These are phyloP conservation scores for Kryptopterus vitreolus DNA, from an alignment of 2,797 vertebrate species.

Conservation along the genomic window DNA sequence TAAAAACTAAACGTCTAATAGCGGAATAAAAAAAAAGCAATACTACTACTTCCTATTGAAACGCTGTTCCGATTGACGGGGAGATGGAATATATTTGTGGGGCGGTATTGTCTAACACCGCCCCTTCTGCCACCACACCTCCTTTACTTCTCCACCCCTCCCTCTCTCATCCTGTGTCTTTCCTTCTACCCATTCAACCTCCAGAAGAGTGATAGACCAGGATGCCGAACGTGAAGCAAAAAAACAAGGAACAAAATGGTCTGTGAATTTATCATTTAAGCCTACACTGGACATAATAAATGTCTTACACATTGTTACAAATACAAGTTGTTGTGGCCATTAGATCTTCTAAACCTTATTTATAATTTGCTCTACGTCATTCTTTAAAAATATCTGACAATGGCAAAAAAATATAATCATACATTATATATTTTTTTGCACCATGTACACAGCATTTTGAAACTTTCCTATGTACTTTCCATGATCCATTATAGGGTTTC, in stretches of 20 bases:
- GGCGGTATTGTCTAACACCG: constrained; percentile 76
- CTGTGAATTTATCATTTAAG: background rate
- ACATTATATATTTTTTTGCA: too few species aligned
- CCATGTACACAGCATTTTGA: too few species aligned
- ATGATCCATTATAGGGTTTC: too few species aligned
- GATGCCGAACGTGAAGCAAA: constrained; percentile 36
- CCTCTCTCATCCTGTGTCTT: constrained; percentile 56
- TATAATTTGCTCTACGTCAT: too few species aligned
- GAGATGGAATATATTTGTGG: constrained; percentile 75
- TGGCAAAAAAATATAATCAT: too few species aligned
- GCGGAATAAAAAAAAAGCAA: constrained; percentile 63
- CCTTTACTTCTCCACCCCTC: constrained; percentile 63
- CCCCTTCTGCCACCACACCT: constrained; percentile 60
- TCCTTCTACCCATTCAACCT: constrained; percentile 48
- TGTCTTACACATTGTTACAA: too few species aligned
- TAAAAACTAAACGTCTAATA: constrained; percentile 56
- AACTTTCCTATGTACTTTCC: too few species aligned
- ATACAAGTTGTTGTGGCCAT: too few species aligned
- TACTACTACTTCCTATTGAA: constrained; percentile 67
- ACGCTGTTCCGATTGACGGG: constrained; percentile 71
- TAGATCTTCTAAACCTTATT: too few species aligned
- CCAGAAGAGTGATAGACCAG: constrained; percentile 1
- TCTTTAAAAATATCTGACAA: too few species aligned
- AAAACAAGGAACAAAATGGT: background rate
- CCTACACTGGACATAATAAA: too few species aligned